Evolutionary conservation across 2,888 invertebrate species (phyloP), one percentile per base, ranked within the genome.

Genomic region (Torymus tubicola): DNA sequence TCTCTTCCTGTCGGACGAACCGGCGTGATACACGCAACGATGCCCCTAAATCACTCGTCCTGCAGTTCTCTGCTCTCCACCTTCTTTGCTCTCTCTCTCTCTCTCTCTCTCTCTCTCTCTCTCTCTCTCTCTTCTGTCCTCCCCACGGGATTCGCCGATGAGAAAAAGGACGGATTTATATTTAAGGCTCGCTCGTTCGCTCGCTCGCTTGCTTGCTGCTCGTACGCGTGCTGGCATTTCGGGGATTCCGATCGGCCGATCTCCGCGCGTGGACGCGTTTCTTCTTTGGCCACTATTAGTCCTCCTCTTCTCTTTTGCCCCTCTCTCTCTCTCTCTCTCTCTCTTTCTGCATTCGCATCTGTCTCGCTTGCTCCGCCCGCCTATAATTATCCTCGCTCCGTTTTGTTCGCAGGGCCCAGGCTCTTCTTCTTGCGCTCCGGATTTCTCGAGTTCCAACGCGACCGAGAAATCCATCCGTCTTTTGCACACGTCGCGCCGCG

Each of bases 1-100:
- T 42, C 1, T 4, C 21, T 21, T 50, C 18, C 58, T 61, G 63
- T 55, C 63, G 61, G 67, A 85, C 85, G 86, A 84, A 85, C 83
- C 86, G 86, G 87, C 87, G 88, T 88, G 89, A 89, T 89, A 89
- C 89, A 89, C 88, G 88, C 88, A 88, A 89, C 89, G 88, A 90
- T 86, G 87, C 86, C 86, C 42, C 86, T 90, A 90, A 90, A 90
- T 90, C 90, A 90, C 87, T 86, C 84, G 86, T 84, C 80, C 85
- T 87, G 85, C 85, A 86, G 86, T 84, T 81, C 83, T 83, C 84
- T 83, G 81, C 83, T 83, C 61, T 50, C 53, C 31, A 24, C 65
- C 24, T 14, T 52, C 14, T 58, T 52, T 60, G 55, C 50, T 55
- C 64, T 70, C 24, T 64, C 53, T 58, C 60, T 75, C 55, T 65